These are phyloP conservation scores for Phymanthus crucifer DNA, from an alignment of 92 coral and sea anemone species.

Conservation along the genomic window DNA sequence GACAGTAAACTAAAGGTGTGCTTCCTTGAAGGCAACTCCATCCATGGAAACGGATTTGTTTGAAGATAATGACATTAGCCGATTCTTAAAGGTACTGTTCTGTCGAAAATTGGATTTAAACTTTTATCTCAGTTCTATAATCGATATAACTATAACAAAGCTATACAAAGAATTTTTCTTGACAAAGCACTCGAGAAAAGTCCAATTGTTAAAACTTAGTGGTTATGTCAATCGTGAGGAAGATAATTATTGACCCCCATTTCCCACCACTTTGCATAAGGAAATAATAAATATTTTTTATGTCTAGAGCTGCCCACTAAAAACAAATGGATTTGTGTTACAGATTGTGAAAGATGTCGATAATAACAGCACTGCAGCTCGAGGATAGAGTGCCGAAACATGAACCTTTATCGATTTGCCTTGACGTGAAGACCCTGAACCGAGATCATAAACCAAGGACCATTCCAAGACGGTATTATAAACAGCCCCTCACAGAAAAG, in stretches of 20 bases:
- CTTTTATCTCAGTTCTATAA: not conserved
- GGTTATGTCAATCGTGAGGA: not conserved
- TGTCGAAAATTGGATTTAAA: not conserved
- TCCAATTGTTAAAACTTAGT: not conserved
- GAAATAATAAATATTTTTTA: not conserved
- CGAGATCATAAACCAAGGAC: slow-evolving; percentile 9
- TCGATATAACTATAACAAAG: not conserved
- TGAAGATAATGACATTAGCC: not conserved
- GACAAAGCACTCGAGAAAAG: not conserved
- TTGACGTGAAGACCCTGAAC: slow-evolving; percentile 21
- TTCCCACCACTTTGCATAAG: not conserved
- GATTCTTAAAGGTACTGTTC: slow-evolving; percentile 11
- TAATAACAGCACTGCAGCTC: slow-evolving; percentile 8
- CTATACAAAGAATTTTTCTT: not conserved
- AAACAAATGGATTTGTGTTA: not conserved
- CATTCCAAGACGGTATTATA: slow-evolving; percentile 3
- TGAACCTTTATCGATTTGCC: slow-evolving; percentile 10
- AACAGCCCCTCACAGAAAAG: not conserved
- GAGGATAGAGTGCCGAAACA: slow-evolving; percentile 7
- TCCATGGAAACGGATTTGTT: slow-evolving; percentile 34
- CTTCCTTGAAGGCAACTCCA: not conserved
- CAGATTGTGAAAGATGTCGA: slow-evolving; percentile 3
- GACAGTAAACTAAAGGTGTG: not conserved
- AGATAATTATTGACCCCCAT: not conserved
- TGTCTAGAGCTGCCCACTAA: no score